Base-by-base conservation (phyloP, 2,113 vertebrate genomes). In the Cryptomyrus ogoouensis region DNA sequence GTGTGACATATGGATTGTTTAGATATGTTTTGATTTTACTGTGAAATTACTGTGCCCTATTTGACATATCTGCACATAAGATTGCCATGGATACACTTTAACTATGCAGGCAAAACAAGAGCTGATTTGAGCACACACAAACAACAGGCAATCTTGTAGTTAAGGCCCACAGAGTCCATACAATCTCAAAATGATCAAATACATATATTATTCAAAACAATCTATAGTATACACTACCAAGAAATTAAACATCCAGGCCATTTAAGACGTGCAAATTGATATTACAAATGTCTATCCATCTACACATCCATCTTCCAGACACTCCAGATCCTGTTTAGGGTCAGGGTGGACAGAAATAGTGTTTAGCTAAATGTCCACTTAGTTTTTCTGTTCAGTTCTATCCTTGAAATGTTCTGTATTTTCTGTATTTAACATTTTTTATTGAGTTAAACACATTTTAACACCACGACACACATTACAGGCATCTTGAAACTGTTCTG, bases 231-330 rank as follows among this genome's bases (percentile, higher is more conserved):
- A 53, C 70, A 15, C 66, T 27, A 50, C 9, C 21, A 80, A 12
- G 4, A 35, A 89, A 58, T 56, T 19, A 77, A 89, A 35, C n/a
- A 70, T 17, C n/a, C 70, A 35, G 6, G 35, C 44, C 49, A 50
- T 47, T 80, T 89, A 80, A 83, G 49, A 56, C 88, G 66, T 88
- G 87, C 62, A 88, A 39, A 80, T 52, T 50, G 62, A 6, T 89
- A 47, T 77, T 62, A n/a, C 31, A 17, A 77, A 77, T 77, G 35
- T 39, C 70, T 42, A 80, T 80, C 74, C 1, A n/a, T n/a, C 24
- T 56, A 56, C 7, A 5, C 35, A 19, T 17, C 74, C 31, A 39
- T 80, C 35, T 80, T 19, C 35, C 74, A 42, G 53, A 56, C 53
- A 7, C n/a, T 10, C 35, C 35, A 19, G 17, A 80, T 77, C 70